These are phyloP conservation scores for Poeciliopsis occidentalis DNA, from an alignment of 2,113 vertebrate species.

Conservation along the genomic window DNA sequence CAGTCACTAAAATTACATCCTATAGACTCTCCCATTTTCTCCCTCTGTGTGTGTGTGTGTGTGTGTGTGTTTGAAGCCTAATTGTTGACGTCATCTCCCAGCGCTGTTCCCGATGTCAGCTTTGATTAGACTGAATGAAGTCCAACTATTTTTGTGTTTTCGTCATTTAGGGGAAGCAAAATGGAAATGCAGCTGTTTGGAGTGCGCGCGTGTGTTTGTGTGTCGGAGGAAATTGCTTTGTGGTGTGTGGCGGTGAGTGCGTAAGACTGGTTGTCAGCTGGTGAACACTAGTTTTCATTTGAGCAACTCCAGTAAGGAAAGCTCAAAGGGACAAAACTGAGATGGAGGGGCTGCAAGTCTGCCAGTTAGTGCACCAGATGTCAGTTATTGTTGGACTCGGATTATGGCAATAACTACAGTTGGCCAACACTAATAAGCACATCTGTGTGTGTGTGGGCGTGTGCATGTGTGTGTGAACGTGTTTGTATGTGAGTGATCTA, in stretches of 20 bases:
- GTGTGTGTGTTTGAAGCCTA: constrained; percentile 21
- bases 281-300: too few species aligned
- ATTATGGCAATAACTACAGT: constrained; percentile 65
- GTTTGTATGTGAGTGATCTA: too few species aligned
- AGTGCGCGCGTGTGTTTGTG: too few species aligned
- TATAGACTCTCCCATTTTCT: constrained; percentile 52
- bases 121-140: too few species aligned
- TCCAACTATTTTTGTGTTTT: too few species aligned
- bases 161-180: too few species aligned
- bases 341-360: constrained; percentile 54
- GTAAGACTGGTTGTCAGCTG: too few species aligned
- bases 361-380: constrained; percentile 71
- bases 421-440: constrained; percentile 50
- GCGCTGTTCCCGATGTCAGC: too few species aligned
- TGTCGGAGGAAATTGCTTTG: too few species aligned
- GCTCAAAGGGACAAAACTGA: constrained; percentile 63
- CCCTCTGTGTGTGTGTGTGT: neutral
- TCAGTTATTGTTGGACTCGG: constrained; percentile 75
- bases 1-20: constrained; percentile 82
- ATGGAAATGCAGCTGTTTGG: too few species aligned
- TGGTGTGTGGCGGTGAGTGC: too few species aligned
- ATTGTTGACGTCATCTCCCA: constrained; percentile 77
- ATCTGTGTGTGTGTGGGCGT: constrained; percentile 33
- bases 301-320: constrained; percentile 49
- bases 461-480: constrained; percentile 34